Evolutionary conservation across 92 coral and sea anemone species (phyloP).

Genomic region (Parazoanthus swiftii): DNA sequence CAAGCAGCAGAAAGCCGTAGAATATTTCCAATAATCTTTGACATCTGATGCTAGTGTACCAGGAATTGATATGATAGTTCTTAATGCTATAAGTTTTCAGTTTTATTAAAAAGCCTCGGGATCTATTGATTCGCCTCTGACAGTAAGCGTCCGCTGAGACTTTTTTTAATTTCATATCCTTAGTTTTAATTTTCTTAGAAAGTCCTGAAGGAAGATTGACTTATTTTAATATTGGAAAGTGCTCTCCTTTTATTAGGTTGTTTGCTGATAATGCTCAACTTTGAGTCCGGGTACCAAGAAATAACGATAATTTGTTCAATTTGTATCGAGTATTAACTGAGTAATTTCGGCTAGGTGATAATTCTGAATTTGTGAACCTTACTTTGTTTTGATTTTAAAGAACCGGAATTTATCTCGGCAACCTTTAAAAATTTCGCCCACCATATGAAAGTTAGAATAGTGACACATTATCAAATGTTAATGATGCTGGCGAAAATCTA

Average conservation of each 20-base stretch:
- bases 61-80: not conserved
- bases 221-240: not conserved
- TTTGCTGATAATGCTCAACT: not conserved
- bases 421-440: not conserved
- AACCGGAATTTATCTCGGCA: not conserved
- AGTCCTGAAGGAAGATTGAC: not conserved
- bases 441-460: not conserved
- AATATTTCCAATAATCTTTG: not conserved
- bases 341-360: not conserved
- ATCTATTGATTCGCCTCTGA: not conserved
- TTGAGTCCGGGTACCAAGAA: not conserved
- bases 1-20: not conserved
- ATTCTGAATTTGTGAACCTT: slow-evolving; percentile 1
- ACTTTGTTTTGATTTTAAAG: not conserved
- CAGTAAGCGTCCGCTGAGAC: not conserved
- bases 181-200: slow-evolving; percentile 23
- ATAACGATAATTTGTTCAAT: not conserved
- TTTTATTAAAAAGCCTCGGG: not conserved
- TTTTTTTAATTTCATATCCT: not conserved
- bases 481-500: not conserved
- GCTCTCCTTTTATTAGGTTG: not conserved
- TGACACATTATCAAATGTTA: not conserved
- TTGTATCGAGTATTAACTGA: not conserved
- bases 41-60: not conserved
- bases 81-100: not conserved